These are phyloP conservation scores for Neolamprologus cancellatus DNA, from an alignment of 2,113 vertebrate genomes.

Conservation along the genomic window DNA sequence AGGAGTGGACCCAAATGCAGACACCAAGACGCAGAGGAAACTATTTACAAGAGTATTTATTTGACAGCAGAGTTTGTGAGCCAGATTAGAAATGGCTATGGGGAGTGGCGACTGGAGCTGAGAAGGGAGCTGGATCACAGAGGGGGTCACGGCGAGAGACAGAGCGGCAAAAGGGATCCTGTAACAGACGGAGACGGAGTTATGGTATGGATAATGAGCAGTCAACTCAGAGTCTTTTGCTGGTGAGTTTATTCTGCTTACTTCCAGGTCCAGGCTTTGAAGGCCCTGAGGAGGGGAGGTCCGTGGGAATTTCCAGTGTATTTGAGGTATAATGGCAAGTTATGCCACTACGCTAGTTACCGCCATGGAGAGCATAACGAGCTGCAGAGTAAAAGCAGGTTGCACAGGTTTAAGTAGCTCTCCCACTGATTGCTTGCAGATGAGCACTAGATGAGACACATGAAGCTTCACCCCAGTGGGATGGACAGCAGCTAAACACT, in stretches of 20 bases:
- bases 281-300: background rate
- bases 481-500: background rate
- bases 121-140: background rate
- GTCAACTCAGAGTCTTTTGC: background rate
- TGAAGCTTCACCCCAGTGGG: background rate
- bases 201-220: background rate
- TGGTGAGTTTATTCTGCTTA: background rate
- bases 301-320: background rate
- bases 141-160: background rate
- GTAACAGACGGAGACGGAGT: rapidly evolving
- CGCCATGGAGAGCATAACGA: background rate
- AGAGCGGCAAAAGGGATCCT: background rate
- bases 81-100: background rate
- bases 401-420: background rate
- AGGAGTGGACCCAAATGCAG: background rate
- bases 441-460: background rate
- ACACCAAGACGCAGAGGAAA: background rate
- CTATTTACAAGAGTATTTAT: background rate
- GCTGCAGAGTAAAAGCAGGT: background rate
- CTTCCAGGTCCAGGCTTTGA: background rate
- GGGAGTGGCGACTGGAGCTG: background rate
- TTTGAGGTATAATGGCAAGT: background rate
- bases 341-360: background rate
- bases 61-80: background rate
- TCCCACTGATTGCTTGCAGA: background rate